These are phyloP conservation scores for Dermolepida albohirtum DNA, from an alignment of 2,888 invertebrate genomes.

Conservation along the genomic window DNA sequence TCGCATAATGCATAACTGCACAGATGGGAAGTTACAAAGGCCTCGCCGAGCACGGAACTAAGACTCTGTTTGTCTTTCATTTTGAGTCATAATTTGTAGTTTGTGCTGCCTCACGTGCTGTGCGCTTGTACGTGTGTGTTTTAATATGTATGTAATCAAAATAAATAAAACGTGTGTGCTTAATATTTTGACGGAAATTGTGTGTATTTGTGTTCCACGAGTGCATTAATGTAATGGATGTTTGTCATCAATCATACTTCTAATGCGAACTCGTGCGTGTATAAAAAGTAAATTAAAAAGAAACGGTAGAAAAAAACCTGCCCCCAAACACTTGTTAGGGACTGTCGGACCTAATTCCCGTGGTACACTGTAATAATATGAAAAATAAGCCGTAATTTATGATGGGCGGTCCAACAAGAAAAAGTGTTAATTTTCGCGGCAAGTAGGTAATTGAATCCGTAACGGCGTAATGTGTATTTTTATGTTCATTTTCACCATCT, in stretches of 20 bases:
- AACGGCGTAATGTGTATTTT: too few relatives aligned
- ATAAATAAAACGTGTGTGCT: slow-evolving; percentile 18
- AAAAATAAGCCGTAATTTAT: slow-evolving; percentile 12
- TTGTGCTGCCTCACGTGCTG: slow-evolving; percentile 8
- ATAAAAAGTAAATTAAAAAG: slow-evolving; percentile 29
- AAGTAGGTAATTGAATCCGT: too few relatives aligned
- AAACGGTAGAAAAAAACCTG: slow-evolving; percentile 9
- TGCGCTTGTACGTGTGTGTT: neutral
- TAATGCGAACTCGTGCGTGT: slow-evolving; percentile 14
- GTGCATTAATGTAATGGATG: slow-evolving; percentile 37
- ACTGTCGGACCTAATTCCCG: neutral
- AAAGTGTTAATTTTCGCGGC: neutral
- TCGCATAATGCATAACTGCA: slow-evolving; percentile 10
- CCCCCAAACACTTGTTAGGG: slow-evolving; percentile 18
- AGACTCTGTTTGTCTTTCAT: slow-evolving; percentile 21
- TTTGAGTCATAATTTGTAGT: slow-evolving; percentile 12
- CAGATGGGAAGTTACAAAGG: neutral
- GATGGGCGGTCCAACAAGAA: neutral
- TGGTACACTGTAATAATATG: neutral
- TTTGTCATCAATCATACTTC: slow-evolving; percentile 32
- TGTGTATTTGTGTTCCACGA: neutral
- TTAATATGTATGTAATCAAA: slow-evolving; percentile 21
- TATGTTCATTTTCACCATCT: too few relatives aligned
- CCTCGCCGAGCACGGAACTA: neutral
- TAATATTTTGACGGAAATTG: slow-evolving; percentile 26